These are phyloP conservation scores for Vidua chalybeata DNA, from an alignment of 2,113 vertebrate genomes.

Conservation along the genomic window DNA sequence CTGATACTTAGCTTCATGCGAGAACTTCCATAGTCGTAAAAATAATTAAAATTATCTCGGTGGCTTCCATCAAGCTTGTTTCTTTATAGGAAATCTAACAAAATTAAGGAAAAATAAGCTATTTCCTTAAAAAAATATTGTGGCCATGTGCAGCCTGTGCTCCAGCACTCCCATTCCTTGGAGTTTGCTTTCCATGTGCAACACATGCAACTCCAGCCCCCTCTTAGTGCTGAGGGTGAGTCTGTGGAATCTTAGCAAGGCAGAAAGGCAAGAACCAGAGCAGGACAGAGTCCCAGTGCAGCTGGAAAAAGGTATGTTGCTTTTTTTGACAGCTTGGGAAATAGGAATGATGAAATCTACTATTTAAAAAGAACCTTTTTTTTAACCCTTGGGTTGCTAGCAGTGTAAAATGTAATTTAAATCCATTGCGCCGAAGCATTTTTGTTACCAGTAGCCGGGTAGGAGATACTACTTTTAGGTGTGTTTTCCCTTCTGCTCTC, in stretches of 20 bases:
- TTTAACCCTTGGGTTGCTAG: slow-evolving; percentile 51
- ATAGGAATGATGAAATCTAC: slow-evolving; percentile 13
- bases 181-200: neutral
- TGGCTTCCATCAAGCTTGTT: neutral
- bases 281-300: slow-evolving; percentile 19
- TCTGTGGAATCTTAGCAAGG: neutral
- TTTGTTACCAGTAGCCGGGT: slow-evolving; percentile 30
- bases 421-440: slow-evolving; percentile 52
- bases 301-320: slow-evolving; percentile 17
- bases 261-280: slow-evolving; percentile 3
- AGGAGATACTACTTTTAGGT: slow-evolving; percentile 59
- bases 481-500: slow-evolving; percentile 62
- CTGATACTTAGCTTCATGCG: neutral
- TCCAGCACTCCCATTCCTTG: neutral
- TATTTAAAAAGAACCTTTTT: slow-evolving; percentile 38
- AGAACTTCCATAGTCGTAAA: neutral
- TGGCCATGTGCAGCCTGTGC: accelerated
- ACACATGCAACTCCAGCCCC: neutral
- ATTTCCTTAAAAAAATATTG: neutral
- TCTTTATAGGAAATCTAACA: neutral
- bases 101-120: neutral
- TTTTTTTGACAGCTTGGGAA: slow-evolving; percentile 20
- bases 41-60: neutral
- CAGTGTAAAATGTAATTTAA: slow-evolving; percentile 55
- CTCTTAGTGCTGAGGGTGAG: neutral